A percentile compares a stretch with the other conserved stretches of the same genome.
These are phyloP conservation scores for Ranitomeya imitator DNA, from an alignment of 2,113 vertebrate genomes.

Conservation along the genomic window DNA sequence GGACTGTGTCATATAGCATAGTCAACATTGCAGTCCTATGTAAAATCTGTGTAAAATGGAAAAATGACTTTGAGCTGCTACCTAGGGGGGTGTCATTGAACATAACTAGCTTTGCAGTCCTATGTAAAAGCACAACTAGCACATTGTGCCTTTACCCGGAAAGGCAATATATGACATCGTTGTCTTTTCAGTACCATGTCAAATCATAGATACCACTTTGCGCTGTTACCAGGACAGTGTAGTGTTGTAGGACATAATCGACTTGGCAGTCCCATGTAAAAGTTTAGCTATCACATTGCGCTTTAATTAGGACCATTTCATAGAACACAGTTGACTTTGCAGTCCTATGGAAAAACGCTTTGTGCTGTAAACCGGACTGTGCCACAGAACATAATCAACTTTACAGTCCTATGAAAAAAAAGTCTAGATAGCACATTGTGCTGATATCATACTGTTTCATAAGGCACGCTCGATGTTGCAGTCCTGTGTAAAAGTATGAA, in stretches of 20 bases:
- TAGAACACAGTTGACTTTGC: not conserved
- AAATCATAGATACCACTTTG: not conserved
- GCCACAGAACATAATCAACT: not conserved
- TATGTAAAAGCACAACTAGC: not conserved
- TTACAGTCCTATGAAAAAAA: not conserved
- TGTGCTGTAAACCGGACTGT: too few relatives aligned
- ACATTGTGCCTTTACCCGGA: not conserved
- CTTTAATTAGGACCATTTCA: not conserved
- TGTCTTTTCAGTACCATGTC: not conserved
- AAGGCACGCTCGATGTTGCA: not conserved
- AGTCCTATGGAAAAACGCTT: not conserved
- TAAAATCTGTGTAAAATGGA: too few relatives aligned
- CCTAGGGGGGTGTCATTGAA: not conserved
- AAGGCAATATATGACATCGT: not conserved
- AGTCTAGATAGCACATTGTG: not conserved
- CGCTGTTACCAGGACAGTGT: not conserved
- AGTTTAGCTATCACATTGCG: not conserved
- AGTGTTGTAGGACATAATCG: too few relatives aligned
- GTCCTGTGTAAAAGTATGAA: not conserved
- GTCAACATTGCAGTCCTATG: too few relatives aligned
- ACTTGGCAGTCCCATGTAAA: not conserved
- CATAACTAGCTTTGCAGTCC: not conserved
- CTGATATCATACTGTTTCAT: not conserved
- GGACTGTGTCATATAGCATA: too few relatives aligned
- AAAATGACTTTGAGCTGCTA: too few relatives aligned